Conservation (phyloP, 2,888 invertebrate genomes). For the Nomada fucata region DNA sequence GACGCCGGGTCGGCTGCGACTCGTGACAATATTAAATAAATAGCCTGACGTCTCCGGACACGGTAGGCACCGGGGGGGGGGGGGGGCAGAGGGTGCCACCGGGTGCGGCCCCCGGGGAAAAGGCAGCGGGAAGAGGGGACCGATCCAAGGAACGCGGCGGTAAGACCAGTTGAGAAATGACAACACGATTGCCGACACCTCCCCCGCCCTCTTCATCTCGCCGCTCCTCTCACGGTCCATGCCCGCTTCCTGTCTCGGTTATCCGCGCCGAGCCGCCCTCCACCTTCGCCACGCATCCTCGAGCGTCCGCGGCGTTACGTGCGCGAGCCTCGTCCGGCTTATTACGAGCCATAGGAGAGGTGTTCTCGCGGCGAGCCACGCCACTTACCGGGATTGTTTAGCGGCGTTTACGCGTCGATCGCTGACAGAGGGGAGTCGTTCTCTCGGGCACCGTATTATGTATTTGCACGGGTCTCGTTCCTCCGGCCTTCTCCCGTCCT, state of each 20-base stretch:
- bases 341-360: conserved; percentile 70
- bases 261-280: conserved; percentile 17
- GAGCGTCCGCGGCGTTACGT: conserved; percentile 31
- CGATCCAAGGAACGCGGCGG: conserved; percentile 65
- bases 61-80: conserved; percentile 46
- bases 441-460: conserved; percentile 62
- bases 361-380: conserved; percentile 66
- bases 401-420: conserved; percentile 75
- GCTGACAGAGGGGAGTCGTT: conserved; percentile 70
- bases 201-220: conserved; percentile 34
- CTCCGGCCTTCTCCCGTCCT: conserved; percentile 24
- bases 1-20: conserved; percentile 51
- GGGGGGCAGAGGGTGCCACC: conserved; percentile 6
- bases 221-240: not conserved
- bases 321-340: conserved; percentile 56
- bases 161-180: conserved; percentile 76
- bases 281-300: conserved; percentile 30
- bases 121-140: conserved; percentile 27
- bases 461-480: conserved; percentile 40
- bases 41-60: conserved; percentile 69
- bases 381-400: conserved; percentile 78
- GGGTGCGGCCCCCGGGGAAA: conserved; percentile 3
- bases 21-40: conserved; percentile 79
- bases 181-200: conserved; percentile 78
- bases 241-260: conserved; percentile 26